A percentile compares a stretch with the other conserved stretches of the same genome.
These are phyloP conservation scores for Agriopis marginaria DNA, from an alignment of 2,888 invertebrate species.

Conservation along the genomic window DNA sequence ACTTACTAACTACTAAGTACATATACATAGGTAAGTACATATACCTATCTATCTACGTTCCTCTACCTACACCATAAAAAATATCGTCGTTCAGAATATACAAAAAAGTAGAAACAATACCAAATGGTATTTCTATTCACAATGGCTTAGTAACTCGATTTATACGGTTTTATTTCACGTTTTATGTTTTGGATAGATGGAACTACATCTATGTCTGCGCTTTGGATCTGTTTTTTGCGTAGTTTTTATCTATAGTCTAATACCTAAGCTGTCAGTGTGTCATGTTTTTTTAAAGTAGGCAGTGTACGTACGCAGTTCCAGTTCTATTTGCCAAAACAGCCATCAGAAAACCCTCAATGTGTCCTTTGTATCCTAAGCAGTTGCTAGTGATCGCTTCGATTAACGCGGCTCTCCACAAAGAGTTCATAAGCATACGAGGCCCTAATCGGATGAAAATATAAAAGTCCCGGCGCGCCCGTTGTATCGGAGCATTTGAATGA, in stretches of 20 bases:
- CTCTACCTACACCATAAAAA: no score
- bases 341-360: constrained; percentile 15
- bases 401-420: constrained; percentile 62
- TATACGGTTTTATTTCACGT: background rate
- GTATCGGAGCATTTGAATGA: constrained; percentile 45
- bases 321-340: background rate
- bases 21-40: no score
- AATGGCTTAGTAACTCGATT: constrained; percentile 10
- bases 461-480: constrained; percentile 68
- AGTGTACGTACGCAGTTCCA: no score
- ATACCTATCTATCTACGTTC: no score
- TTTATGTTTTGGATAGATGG: background rate
- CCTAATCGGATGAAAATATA: constrained; percentile 82
- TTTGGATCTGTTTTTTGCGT: background rate
- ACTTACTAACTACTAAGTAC: no score
- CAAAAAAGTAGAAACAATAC: constrained; percentile 3
- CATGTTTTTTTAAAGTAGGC: no score
- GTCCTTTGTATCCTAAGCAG: constrained; percentile 25
- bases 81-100: background rate
- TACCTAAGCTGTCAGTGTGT: background rate
- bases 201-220: background rate
- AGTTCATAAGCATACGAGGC: constrained; percentile 78
- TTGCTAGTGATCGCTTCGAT: constrained; percentile 31
- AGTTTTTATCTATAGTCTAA: background rate
- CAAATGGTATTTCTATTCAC: constrained; percentile 6